Evolutionary conservation across 2,888 invertebrate genomes (phyloP), one percentile per base, ranked within the genome.

Genomic region (Laothoe populi): DNA sequence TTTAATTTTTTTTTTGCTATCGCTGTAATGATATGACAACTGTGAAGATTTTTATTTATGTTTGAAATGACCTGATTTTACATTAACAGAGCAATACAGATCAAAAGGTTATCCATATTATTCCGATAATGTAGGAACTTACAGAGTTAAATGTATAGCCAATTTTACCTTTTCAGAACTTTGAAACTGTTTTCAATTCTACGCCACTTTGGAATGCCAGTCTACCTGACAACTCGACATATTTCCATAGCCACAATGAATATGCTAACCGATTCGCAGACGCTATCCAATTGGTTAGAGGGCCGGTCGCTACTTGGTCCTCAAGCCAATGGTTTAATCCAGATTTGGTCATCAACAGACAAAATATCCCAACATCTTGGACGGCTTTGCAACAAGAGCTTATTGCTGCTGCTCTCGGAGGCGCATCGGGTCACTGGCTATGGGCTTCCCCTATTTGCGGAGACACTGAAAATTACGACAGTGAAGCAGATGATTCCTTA

Each of bases 351-450:
- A 74, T 89, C 11, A 87, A 93, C 61, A 78, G 91, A 45, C 93
- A 94, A 73, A 93, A 94, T 64, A 86, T 95, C 35, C 75, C 88
- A 57, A 90, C 94, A 4, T 91, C 93, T 0, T 96, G 96, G 96
- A 78, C 85, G 0, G 94, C 92, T 68, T 83, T 96, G 24, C 89
- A 88, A 60, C 84, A 73, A 60, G 93, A 93, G 70, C 83, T 95
- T 0, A 79, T 86, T 7, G 88, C 88, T 64, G 90, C 90, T 1
- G 86, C 95, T 31, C 78, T 92, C 57, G 90, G 92, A 46, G 92
- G 94, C 10, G 71, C 93, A 57, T 90, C 93, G 53, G 94, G 93
- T 0, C 84, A 90, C 38, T 86, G 89, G 82, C 74, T 93, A 4
- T 90, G 94, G 80, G 90, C 93, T 5, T 79, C 93, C 0, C 94